phyloP scores from a whole-genome alignment of 2,113 vertebrate species.

The Lophius piscatorius region DNA sequence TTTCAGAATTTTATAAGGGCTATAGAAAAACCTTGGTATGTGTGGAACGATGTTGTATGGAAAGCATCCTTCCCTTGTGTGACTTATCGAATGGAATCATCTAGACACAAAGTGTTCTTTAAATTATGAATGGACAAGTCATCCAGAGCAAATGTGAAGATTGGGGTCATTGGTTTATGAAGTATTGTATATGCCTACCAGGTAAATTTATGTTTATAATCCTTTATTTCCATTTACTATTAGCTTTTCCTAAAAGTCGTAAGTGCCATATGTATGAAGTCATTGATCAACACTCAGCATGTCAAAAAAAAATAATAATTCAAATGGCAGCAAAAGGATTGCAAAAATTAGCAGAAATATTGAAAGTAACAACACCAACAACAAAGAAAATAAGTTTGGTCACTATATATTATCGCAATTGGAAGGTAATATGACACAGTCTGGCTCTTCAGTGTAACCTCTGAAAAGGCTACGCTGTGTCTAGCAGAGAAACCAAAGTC shows the following conservation, averaged over 20 bases:
- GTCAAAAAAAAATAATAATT: too few species aligned
- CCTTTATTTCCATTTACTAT: not conserved
- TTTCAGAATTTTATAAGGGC: not conserved
- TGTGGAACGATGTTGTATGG: constrained; percentile 19
- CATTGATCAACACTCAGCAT: too few species aligned
- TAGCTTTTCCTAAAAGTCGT: too few species aligned
- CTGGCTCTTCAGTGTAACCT: not conserved
- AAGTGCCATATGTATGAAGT: too few species aligned
- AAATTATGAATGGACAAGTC: constrained; percentile 56
- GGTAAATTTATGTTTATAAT: constrained; percentile 15
- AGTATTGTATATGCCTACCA: constrained; percentile 6
- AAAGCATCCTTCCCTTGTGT: constrained; percentile 14
- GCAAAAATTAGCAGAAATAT: too few species aligned
- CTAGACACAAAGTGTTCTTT: constrained; percentile 42
- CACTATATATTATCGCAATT: too few species aligned
- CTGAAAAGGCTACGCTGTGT: not conserved
- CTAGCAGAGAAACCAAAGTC: too few species aligned
- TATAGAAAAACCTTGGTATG: not conserved
- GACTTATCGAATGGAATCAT: constrained; percentile 17
- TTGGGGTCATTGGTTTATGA: constrained; percentile 16
- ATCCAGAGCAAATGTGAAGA: constrained; percentile 20
- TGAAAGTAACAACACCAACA: too few species aligned
- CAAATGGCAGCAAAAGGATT: too few species aligned
- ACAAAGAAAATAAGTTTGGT: too few species aligned
- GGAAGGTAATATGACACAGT: too few species aligned